Percentiles rank a stretch among this genome's conserved stretches.
phyloP scores from a whole-genome alignment of 2,888 invertebrate species.

The Protodeltote pygarga region DNA sequence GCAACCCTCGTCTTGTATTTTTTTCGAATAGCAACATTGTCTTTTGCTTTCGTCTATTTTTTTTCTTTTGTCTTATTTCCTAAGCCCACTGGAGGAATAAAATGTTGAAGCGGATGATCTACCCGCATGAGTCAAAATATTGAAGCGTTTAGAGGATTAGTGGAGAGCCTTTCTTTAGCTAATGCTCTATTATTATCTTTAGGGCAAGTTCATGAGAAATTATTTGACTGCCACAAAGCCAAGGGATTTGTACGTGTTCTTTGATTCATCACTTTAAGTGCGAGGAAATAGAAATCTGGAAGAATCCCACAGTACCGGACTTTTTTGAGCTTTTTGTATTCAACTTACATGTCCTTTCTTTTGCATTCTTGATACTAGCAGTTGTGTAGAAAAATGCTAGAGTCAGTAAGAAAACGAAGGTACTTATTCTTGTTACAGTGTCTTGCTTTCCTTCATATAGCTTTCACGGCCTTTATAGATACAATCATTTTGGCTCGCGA shows the following conservation, averaged over 20 bases:
- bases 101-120: constrained; percentile 33
- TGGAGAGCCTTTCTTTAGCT: constrained; percentile 15
- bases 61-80: constrained; percentile 39
- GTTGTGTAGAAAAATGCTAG: not conserved
- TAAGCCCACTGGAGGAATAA: constrained; percentile 16
- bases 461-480: constrained; percentile 31
- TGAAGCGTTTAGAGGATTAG: constrained; percentile 18
- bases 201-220: not conserved
- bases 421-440: constrained; percentile 1
- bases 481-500: constrained; percentile 32
- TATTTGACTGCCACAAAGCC: not conserved
- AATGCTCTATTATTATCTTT: constrained; percentile 1
- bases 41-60: constrained; percentile 57
- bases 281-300: no score
- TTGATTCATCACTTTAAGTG: no score
- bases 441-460: constrained; percentile 8
- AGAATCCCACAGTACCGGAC: no score
- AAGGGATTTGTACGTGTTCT: no score
- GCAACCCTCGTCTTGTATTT: constrained; percentile 59
- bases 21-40: constrained; percentile 61
- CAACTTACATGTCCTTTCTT: no score
- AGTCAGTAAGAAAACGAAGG: not conserved
- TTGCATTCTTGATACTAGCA: not conserved
- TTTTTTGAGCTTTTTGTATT: no score
- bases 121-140: constrained; percentile 40